Percentiles rank a stretch among this genome's conserved stretches.
phyloP scores from a whole-genome alignment of 2,113 vertebrate genomes.

The Antennarius striatus region DNA sequence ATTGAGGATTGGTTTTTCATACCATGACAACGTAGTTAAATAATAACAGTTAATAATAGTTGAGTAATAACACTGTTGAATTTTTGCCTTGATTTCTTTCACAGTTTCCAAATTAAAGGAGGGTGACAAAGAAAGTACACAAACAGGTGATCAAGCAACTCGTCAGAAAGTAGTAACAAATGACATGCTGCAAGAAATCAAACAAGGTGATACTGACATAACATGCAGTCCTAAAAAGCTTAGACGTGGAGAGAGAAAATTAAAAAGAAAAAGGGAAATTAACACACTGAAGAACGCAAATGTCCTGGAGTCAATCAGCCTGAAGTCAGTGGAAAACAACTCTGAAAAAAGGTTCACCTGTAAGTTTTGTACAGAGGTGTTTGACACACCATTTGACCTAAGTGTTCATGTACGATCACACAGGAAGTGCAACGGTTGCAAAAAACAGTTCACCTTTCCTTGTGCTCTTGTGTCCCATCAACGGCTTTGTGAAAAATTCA shows the following conservation, averaged over 20 bases:
- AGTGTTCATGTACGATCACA: constrained; percentile 36
- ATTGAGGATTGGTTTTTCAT: neutral
- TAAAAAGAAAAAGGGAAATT: neutral
- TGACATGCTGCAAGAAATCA: constrained; percentile 1
- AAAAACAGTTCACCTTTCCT: constrained; percentile 17
- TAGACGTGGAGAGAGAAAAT: neutral
- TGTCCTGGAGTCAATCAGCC: neutral
- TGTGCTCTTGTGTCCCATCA: constrained; percentile 9
- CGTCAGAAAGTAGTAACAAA: neutral
- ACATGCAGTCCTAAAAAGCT: no score
- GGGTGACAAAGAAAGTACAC: neutral
- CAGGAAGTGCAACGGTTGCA: constrained; percentile 52
- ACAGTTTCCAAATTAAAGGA: constrained; percentile 20
- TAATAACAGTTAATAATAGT: no score
- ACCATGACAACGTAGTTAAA: no score
- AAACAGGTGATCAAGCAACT: accelerated
- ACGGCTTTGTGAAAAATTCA: neutral
- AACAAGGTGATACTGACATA: neutral
- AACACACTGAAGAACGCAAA: neutral
- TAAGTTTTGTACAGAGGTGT: constrained; percentile 37
- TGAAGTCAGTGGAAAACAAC: accelerated
- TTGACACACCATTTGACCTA: constrained; percentile 24
- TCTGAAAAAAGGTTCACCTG: neutral
- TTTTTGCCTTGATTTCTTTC: neutral
- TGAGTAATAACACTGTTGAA: neutral